Percentiles rank a stretch among this genome's conserved stretches.
Evolutionary conservation across 2,113 vertebrate species (phyloP).

Genomic region (Phycodurus eques): DNA sequence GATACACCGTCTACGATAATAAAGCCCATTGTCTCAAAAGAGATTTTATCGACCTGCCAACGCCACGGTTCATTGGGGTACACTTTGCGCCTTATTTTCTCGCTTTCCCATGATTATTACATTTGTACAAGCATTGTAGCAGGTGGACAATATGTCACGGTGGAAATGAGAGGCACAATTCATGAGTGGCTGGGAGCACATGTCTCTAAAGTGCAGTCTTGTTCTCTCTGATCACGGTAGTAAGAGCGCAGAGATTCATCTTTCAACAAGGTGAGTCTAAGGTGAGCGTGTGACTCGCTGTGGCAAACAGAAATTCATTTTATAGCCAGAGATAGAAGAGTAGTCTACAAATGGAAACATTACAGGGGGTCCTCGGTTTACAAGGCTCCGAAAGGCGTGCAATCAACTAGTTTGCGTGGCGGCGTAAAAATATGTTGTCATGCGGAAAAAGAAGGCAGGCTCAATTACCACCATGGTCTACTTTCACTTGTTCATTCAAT

Average conservation of each 20-base stretch:
- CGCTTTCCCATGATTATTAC: neutral
- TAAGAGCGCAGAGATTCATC: slow-evolving; percentile 18
- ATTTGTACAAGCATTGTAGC: neutral
- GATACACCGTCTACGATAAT: no score
- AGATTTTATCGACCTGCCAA: no score
- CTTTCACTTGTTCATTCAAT: neutral
- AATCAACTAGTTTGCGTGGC: no score
- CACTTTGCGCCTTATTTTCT: neutral
- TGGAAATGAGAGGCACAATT: neutral
- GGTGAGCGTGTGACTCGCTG: slow-evolving; percentile 14
- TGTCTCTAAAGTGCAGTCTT: slow-evolving; percentile 3
- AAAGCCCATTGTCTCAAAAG: no score
- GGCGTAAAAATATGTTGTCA: neutral
- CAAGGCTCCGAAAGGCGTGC: no score
- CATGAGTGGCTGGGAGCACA: neutral
- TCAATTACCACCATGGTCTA: neutral
- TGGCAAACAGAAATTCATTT: slow-evolving; percentile 34
- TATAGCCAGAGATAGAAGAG: slow-evolving; percentile 15
- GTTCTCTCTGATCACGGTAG: slow-evolving; percentile 3
- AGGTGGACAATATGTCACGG: neutral
- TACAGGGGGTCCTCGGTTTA: neutral
- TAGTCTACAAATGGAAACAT: neutral
- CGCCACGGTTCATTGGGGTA: no score
- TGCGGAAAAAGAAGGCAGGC: neutral
- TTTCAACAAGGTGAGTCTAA: slow-evolving; percentile 23